Evolutionary conservation across 2,888 invertebrate genomes (phyloP).

Genomic region (Cremastinae sp.): DNA sequence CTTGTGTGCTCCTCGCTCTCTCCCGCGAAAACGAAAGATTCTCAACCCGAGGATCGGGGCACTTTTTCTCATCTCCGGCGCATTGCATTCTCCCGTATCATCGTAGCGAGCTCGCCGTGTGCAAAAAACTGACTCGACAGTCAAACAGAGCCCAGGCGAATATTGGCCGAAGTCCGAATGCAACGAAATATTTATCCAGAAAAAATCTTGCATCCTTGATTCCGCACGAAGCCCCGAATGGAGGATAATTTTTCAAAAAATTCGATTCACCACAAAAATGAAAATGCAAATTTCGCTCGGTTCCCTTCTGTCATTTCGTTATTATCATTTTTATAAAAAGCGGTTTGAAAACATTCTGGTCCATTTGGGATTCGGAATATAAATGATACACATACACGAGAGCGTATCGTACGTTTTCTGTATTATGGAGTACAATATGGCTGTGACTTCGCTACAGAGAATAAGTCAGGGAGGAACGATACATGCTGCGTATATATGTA

Average conservation of each 20-base stretch:
- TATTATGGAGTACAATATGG: slow-evolving; percentile 28
- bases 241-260: no score
- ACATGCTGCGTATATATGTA: no score
- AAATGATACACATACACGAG: background rate
- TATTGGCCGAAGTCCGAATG: slow-evolving; percentile 51
- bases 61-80: slow-evolving; percentile 37
- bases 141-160: slow-evolving; percentile 50
- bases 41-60: slow-evolving; percentile 37
- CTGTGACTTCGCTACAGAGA: slow-evolving; percentile 6
- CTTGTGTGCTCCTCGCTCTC: slow-evolving; percentile 53
- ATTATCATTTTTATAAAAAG: background rate
- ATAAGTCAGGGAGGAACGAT: slow-evolving; percentile 27
- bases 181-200: slow-evolving; percentile 19
- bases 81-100: slow-evolving; percentile 22
- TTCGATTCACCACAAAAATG: no score
- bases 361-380: background rate
- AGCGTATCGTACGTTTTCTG: slow-evolving; percentile 2
- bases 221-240: no score
- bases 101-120: slow-evolving; percentile 40
- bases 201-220: background rate
- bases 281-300: no score
- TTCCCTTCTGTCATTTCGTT: background rate
- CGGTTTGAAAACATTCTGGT: background rate
- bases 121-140: slow-evolving; percentile 36
- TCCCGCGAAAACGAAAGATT: slow-evolving; percentile 38